Base-by-base conservation (phyloP, 2,888 invertebrate genomes). In the Athalia cordata region DNA sequence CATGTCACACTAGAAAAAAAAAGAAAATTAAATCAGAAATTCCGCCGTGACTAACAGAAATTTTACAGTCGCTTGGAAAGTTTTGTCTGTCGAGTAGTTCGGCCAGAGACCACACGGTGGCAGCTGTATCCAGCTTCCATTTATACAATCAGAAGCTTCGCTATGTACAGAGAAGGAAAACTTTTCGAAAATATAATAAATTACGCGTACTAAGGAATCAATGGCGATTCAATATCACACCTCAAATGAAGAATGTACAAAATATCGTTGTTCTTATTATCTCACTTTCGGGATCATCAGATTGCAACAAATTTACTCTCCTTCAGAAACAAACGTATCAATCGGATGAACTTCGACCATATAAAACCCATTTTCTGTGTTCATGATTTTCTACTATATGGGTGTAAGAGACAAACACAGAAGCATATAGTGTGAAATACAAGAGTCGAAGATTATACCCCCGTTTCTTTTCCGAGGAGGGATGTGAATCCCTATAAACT, bases 111-210 rank as follows among this genome's bases (percentile, higher is more conserved):
- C 64, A 43, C 62, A 50, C 64, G 75, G 62, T 61, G 75, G 75
- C 75, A 75, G 75, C 75, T 75, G 62, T 43, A 5, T 64, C 62
- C 75, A 75, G 64, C 75, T 62, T 61, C 62, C 62, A 29, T 29
- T 49, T 61, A 9, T 75, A 50, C 29, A 8, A 61, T 62, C 45
- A 43, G 43, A 15, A 45, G 45, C 11, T 29, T 29, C 2, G 29
- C 29, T 0, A 29, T 29, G 29, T 29, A 29, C 0, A 29, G 29
- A 29, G 29, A 29, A 29, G 29, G 29, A 29, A 29, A 29, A 29
- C 29, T 29, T 29, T 29, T 29, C 29, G 29, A 29, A 29, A 2
- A 29, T n/a, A n/a, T n/a, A n/a, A n/a, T 2, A 29, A 29, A 29
- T 29, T 29, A 29, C 29, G 2, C 29, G 29, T 29, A 29, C 29